Conservation (phyloP, 2,797 vertebrate species). For the Tapirus indicus region DNA sequence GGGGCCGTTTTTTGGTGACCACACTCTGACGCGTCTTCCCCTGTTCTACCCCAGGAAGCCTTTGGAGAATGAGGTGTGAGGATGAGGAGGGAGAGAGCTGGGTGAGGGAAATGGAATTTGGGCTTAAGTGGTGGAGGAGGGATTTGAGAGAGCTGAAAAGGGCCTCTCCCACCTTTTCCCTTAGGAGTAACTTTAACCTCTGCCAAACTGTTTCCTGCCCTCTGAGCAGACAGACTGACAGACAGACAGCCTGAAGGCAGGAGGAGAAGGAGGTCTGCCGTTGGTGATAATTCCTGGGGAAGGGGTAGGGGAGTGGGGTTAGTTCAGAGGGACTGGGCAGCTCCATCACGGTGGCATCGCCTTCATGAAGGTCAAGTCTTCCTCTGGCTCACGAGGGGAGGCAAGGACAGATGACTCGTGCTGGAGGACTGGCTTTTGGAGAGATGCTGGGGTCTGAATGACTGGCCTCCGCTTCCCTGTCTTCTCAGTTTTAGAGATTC, state of each 20-base stretch:
- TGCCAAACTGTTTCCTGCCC: background rate
- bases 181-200: background rate
- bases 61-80: background rate
- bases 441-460: background rate
- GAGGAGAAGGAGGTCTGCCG: background rate
- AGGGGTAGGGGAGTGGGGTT: background rate
- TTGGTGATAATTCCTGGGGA: background rate
- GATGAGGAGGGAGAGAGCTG: background rate
- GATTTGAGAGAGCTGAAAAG: background rate
- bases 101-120: background rate
- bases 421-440: background rate
- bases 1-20: background rate
- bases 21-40: background rate
- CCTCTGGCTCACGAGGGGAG: background rate
- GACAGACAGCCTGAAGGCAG: background rate
- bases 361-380: constrained; percentile 69
- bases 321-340: background rate
- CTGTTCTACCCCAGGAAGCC: background rate
- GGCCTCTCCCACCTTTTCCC: background rate
- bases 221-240: background rate
- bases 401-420: constrained; percentile 28
- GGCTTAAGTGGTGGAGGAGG: background rate
- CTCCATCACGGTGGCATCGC: background rate
- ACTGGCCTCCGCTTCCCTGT: background rate
- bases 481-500: background rate